phyloP scores from a whole-genome alignment of 2,888 invertebrate genomes.

The Alitta virens region DNA sequence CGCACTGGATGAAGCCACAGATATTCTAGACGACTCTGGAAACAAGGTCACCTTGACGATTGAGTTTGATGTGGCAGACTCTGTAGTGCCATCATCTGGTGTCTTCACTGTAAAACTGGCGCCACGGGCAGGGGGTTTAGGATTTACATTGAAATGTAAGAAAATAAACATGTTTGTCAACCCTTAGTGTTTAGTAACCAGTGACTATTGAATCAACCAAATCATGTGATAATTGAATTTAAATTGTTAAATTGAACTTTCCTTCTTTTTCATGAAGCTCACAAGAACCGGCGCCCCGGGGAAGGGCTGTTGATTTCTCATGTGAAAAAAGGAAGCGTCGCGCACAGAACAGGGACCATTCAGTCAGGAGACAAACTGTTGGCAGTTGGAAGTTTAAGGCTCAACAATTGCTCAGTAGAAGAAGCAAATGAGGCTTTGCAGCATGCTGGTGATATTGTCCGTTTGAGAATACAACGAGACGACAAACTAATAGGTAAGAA shows the following conservation, averaged over 20 bases:
- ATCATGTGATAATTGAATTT: too few relatives aligned
- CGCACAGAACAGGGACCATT: conserved; percentile 78
- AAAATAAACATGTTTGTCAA: background rate
- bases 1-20: conserved; percentile 56
- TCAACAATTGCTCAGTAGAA: conserved; percentile 71
- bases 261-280: conserved; percentile 29
- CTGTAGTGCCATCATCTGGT: conserved; percentile 86
- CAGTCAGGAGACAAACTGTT: conserved; percentile 86
- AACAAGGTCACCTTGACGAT: conserved; percentile 72
- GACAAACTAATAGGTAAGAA: conserved; percentile 49
- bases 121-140: conserved; percentile 69
- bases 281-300: conserved; percentile 40
- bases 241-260: too few relatives aligned
- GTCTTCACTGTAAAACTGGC: conserved; percentile 87
- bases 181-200: too few relatives aligned
- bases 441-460: conserved; percentile 59
- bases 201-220: too few relatives aligned
- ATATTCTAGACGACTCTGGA: conserved; percentile 53
- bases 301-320: conserved; percentile 84
- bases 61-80: conserved; percentile 88
- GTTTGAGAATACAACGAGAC: conserved; percentile 60
- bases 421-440: conserved; percentile 58
- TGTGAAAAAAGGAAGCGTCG: conserved; percentile 84
- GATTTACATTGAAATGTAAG: conserved; percentile 82
- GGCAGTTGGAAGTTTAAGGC: conserved; percentile 79